Conservation (phyloP, 2,888 invertebrate species). For the Himalopsyche tibetana region DNA sequence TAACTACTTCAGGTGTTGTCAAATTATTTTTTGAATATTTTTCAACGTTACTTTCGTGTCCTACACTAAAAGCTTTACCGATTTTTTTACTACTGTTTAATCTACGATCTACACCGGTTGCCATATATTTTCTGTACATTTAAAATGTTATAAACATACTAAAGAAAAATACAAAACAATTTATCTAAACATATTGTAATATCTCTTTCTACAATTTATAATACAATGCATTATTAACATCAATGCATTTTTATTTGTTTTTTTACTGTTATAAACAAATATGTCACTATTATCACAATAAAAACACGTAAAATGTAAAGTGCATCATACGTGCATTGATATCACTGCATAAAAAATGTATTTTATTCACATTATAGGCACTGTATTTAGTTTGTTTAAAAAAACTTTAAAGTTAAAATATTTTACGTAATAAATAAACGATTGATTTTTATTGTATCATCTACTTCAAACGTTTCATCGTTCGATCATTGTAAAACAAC, state of each 20-base stretch:
- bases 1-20: not conserved
- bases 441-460: not conserved
- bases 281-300: not conserved
- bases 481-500: conserved; percentile 1
- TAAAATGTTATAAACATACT: conserved; percentile 6
- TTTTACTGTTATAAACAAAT: not conserved
- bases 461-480: conserved; percentile 5
- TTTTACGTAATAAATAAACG: not conserved
- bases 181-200: not conserved
- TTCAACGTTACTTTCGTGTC: conserved; percentile 13
- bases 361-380: not conserved
- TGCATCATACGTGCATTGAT: not conserved
- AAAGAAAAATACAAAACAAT: not conserved
- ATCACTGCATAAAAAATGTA: not conserved
- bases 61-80: not conserved
- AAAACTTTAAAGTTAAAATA: not conserved
- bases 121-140: conserved; percentile 26
- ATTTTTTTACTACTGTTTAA: conserved; percentile 3
- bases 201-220: not conserved
- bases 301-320: conserved; percentile 6
- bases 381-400: not conserved
- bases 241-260: not conserved
- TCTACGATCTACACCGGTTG: conserved; percentile 25
- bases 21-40: not conserved
- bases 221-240: not conserved